Conservation (phyloP, 2,113 vertebrate species). For the Trichomycterus rosablanca region DNA sequence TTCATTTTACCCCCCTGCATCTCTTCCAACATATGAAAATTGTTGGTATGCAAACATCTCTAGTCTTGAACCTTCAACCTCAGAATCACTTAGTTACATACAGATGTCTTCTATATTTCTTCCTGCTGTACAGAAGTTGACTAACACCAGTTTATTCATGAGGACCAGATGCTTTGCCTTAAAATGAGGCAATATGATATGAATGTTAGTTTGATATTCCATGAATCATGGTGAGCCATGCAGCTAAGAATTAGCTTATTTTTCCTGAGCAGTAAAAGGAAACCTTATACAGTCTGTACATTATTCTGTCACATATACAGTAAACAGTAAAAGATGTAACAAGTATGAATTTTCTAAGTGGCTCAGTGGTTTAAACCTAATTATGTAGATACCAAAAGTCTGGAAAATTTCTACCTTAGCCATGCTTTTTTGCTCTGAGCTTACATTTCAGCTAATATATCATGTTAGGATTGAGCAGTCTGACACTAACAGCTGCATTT, state of each 20-base stretch:
- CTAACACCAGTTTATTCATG: too few species aligned
- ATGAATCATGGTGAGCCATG: too few species aligned
- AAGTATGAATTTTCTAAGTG: neutral
- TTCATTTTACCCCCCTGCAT: neutral
- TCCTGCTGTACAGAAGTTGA: too few species aligned
- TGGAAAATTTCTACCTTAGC: neutral
- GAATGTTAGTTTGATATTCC: too few species aligned
- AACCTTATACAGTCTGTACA: constrained; percentile 6
- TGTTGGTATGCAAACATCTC: neutral
- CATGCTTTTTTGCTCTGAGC: neutral
- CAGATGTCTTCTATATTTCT: neutral
- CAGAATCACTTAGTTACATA: neutral
- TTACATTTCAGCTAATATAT: neutral
- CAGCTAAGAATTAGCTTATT: too few species aligned
- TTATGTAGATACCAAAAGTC: constrained; percentile 1
- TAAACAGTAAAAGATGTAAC: too few species aligned
- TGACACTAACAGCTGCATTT: neutral
- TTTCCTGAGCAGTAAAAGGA: constrained; percentile 11
- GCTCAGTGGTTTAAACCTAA: neutral
- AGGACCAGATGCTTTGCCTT: too few species aligned
- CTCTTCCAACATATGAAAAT: neutral
- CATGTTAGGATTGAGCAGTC: neutral
- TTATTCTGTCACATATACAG: neutral
- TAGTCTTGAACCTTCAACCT: neutral
- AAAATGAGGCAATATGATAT: too few species aligned